Evolutionary conservation across 2,797 vertebrate genomes (phyloP), one percentile per base, ranked within the genome.

Genomic region (Enteromius paludinosus): DNA sequence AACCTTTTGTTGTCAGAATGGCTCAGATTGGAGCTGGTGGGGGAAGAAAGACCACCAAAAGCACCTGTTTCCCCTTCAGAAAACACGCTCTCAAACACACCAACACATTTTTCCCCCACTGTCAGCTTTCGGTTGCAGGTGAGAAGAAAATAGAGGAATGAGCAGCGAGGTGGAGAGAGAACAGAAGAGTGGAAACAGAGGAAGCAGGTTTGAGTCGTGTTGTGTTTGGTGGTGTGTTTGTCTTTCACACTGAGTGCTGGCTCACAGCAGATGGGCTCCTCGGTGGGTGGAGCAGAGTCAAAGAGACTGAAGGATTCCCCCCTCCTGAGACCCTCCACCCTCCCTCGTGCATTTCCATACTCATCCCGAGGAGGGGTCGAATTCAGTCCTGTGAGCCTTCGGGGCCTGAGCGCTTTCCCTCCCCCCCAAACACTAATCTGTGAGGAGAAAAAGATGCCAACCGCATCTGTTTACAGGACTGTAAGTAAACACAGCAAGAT

Each of bases 191-290:
- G 43, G 80, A 72, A 87, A 82, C 64, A 81, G 79, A 85, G 82
- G 88, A 86, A 87, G 83, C 84, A 80, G 80, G 82, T 84, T 81
- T 82, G 85, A 85, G 73, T 85, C 79, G 79, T 87, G 69, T 76
- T 49, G 43, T 84, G 84, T 84, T 83, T 87, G 82, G 71, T 87
- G 79, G 69, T 61, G 78, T 85, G 86, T 89, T 89, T 87, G 86
- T 82, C 74, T 87, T 89, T 87, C 86, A 83, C 85, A 82, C 85
- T 76, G 75, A 64, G 80, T 25, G 54, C 72, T 71, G 73, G 84
- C 77, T 82, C 77, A 78, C 81, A 83, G 85, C 87, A 87, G 86
- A 89, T 87, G 88, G 86, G 86, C 77, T 85, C 76, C 79, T 79
- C 85, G 3, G 79, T 75, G 80, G 82, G 86, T 83, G 81, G 83